These are phyloP conservation scores for Atta texana DNA, from an alignment of 1,140 invertebrate species.

Conservation along the genomic window DNA sequence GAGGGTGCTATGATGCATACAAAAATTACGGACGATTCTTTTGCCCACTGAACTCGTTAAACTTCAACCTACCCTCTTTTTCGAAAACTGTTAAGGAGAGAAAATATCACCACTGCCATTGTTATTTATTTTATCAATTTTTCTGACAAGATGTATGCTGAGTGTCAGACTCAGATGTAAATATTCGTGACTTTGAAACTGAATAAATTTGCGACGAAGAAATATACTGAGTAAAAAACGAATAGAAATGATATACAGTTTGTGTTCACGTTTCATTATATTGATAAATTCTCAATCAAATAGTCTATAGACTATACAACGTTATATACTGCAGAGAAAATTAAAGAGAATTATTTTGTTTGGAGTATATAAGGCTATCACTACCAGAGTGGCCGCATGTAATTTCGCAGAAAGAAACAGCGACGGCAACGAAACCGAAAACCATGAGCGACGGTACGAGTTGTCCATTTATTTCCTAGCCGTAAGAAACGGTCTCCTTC, in stretches of 20 bases:
- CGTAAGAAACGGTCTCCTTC: slow-evolving; percentile 65
- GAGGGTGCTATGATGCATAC: slow-evolving; percentile 34
- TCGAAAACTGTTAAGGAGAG: not conserved
- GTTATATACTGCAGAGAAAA: not conserved
- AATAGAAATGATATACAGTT: slow-evolving; percentile 26
- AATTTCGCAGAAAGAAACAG: slow-evolving; percentile 62
- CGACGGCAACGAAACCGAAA: slow-evolving; percentile 58
- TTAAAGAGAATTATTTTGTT: slow-evolving; percentile 16
- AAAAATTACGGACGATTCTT: slow-evolving; percentile 50
- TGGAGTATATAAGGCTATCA: slow-evolving; percentile 14
- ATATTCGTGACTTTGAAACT: slow-evolving; percentile 72
- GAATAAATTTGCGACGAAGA: slow-evolving; percentile 34
- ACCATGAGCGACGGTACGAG: slow-evolving; percentile 28
- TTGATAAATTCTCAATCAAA: slow-evolving; percentile 52
- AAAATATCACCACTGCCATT: slow-evolving; percentile 17
- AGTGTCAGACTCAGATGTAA: slow-evolving; percentile 66
- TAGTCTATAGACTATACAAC: slow-evolving; percentile 1
- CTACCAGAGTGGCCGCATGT: slow-evolving; percentile 46
- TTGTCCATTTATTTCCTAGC: slow-evolving; percentile 69
- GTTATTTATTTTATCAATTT: slow-evolving; percentile 71
- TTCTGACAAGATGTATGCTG: slow-evolving; percentile 50
- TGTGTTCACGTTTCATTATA: slow-evolving; percentile 42
- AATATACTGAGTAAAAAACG: slow-evolving; percentile 19
- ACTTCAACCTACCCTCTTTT: not conserved
- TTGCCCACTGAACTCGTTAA: slow-evolving; percentile 23